Evolutionary conservation across 2,797 vertebrate species (phyloP).

Genomic region (Chaetophractus vellerosus): DNA sequence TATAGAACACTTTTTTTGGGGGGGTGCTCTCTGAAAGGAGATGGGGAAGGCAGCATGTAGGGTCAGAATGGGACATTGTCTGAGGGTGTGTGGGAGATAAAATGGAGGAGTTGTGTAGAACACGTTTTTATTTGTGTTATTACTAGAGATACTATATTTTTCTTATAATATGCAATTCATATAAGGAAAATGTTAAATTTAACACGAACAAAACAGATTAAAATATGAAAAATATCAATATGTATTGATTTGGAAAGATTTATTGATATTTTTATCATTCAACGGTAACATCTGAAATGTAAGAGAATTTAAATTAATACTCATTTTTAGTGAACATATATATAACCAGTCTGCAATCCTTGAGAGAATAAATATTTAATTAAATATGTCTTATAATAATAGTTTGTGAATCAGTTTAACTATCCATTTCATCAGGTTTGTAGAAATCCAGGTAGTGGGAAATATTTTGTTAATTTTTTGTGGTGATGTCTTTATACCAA

Average conservation of each 20-base stretch:
- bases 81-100: no score
- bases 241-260: conserved; percentile 22
- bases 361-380: conserved; percentile 22
- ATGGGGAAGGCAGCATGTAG: no score
- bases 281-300: neutral
- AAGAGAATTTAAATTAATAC: conserved; percentile 46
- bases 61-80: no score
- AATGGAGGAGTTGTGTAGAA: no score
- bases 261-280: neutral
- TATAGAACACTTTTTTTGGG: neutral
- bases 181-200: conserved; percentile 9
- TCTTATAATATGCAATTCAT: neutral
- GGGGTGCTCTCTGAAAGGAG: no score
- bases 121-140: neutral
- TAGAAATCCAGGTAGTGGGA: neutral
- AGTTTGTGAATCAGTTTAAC: neutral
- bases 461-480: neutral
- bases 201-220: neutral
- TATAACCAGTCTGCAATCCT: neutral
- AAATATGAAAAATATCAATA: neutral
- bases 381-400: neutral
- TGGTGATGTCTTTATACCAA: neutral
- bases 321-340: conserved; percentile 3
- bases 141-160: neutral
- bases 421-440: neutral